Conservation (phyloP, 2,888 invertebrate genomes). For the Parelbella ahira region DNA sequence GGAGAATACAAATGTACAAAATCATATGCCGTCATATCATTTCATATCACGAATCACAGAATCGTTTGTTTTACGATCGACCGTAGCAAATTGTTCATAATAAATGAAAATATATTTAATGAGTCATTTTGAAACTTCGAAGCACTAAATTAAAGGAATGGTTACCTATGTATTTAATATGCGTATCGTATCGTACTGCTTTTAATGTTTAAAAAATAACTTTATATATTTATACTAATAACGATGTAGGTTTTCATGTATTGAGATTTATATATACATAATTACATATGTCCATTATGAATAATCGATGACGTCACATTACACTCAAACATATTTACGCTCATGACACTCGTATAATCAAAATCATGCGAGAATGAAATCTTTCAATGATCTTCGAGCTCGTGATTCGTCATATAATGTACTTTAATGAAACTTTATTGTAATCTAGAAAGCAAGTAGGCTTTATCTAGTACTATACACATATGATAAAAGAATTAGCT, state of each 20-base stretch:
- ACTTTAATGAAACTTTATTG: slow-evolving; percentile 30
- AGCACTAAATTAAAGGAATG: slow-evolving; percentile 4
- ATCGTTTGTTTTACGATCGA: slow-evolving; percentile 25
- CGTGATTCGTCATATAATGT: slow-evolving; percentile 1
- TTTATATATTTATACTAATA: slow-evolving; percentile 23
- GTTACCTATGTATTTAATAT: too few species aligned
- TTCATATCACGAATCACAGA: slow-evolving; percentile 53
- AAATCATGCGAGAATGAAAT: too few species aligned
- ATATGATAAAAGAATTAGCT: slow-evolving; percentile 54
- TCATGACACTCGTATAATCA: too few species aligned
- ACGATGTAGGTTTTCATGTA: too few species aligned
- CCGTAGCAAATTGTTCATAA: slow-evolving; percentile 23
- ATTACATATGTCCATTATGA: too few species aligned
- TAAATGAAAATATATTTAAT: slow-evolving; percentile 19
- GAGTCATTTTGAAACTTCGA: slow-evolving; percentile 21
- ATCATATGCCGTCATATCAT: slow-evolving; percentile 75
- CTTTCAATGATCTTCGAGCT: too few species aligned
- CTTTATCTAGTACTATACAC: slow-evolving; percentile 58
- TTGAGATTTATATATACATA: too few species aligned
- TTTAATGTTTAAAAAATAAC: slow-evolving; percentile 20
- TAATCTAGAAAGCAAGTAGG: slow-evolving; percentile 14
- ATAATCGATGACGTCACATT: too few species aligned
- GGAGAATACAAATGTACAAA: slow-evolving; percentile 58
- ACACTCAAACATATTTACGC: too few species aligned
- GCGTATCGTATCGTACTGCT: too few species aligned